Evolutionary conservation across 1,140 invertebrate genomes (phyloP).

Genomic region (Plodia interpunctella): DNA sequence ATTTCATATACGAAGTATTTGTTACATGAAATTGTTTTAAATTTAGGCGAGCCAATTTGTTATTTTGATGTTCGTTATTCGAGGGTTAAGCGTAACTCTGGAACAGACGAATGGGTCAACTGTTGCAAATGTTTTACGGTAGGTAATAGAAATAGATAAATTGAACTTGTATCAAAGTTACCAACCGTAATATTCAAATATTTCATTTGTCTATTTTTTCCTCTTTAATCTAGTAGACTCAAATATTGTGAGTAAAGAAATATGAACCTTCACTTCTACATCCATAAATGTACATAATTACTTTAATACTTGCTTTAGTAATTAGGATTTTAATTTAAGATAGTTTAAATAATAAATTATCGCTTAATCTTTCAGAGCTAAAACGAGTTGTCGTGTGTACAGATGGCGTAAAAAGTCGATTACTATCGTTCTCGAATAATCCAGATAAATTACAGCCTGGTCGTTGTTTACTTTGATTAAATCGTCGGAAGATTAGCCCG

Average conservation of each 20-base stretch:
- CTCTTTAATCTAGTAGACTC: too few relatives aligned
- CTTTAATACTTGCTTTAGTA: too few relatives aligned
- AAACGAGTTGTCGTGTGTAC: conserved; percentile 34
- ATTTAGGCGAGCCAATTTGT: conserved; percentile 33
- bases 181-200: too few relatives aligned
- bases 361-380: conserved; percentile 34
- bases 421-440: conserved; percentile 71
- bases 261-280: too few relatives aligned
- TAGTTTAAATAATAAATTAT: too few relatives aligned
- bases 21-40: not conserved
- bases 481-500: conserved; percentile 74
- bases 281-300: too few relatives aligned
- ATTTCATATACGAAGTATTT: conserved; percentile 2
- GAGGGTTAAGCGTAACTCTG: conserved; percentile 40
- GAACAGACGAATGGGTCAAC: conserved; percentile 49
- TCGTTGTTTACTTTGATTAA: conserved; percentile 77
- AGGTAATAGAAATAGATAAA: conserved; percentile 28
- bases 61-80: conserved; percentile 35
- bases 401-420: conserved; percentile 65
- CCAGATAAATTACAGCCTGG: conserved; percentile 71
- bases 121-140: conserved; percentile 53
- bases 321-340: too few relatives aligned
- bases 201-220: not conserved
- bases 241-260: too few relatives aligned
- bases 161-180: too few relatives aligned